Percentiles rank a stretch among this genome's conserved stretches.
These are phyloP conservation scores for Hirtodrosophila trivittata DNA, from an alignment of 2,888 invertebrate genomes.

Conservation along the genomic window DNA sequence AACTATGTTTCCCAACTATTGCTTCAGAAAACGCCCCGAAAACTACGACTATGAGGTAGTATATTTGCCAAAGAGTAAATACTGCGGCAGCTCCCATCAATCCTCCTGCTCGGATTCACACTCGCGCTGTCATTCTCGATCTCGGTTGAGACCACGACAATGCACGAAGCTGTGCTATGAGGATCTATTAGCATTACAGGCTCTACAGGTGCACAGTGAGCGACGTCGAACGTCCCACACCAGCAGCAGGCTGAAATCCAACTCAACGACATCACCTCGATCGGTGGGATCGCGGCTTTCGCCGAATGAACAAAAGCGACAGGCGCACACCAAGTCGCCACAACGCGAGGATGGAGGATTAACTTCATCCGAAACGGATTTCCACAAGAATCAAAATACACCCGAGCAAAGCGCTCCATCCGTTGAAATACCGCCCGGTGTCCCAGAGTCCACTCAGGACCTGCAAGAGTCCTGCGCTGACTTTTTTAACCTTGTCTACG, in stretches of 20 bases:
- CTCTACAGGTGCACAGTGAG: conserved; percentile 13
- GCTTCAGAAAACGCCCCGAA: conserved; percentile 51
- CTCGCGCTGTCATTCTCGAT: background rate
- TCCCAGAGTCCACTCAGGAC: conserved; percentile 21
- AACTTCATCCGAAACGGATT: background rate
- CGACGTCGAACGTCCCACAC: background rate
- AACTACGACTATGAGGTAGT: conserved; percentile 48
- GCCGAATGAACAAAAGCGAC: conserved; percentile 2
- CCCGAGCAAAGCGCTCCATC: too few relatives aligned
- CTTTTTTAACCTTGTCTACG: conserved; percentile 77
- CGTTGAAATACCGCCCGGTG: too few relatives aligned
- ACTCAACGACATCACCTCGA: background rate
- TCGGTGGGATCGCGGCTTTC: conserved; percentile 41
- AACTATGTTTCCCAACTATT: conserved; percentile 68
- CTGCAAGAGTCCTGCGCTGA: conserved; percentile 74
- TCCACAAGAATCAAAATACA: background rate
- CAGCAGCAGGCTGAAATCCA: conserved; percentile 3
- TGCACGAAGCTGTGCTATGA: conserved; percentile 5
- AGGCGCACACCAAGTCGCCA: too few relatives aligned
- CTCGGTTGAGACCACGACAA: background rate
- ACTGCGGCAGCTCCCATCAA: background rate
- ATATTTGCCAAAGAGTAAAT: conserved; percentile 21
- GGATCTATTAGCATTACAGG: background rate
- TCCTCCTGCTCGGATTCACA: background rate
- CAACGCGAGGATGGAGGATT: background rate